phyloP scores from a whole-genome alignment of 2,113 vertebrate species.

The Sander vitreus region DNA sequence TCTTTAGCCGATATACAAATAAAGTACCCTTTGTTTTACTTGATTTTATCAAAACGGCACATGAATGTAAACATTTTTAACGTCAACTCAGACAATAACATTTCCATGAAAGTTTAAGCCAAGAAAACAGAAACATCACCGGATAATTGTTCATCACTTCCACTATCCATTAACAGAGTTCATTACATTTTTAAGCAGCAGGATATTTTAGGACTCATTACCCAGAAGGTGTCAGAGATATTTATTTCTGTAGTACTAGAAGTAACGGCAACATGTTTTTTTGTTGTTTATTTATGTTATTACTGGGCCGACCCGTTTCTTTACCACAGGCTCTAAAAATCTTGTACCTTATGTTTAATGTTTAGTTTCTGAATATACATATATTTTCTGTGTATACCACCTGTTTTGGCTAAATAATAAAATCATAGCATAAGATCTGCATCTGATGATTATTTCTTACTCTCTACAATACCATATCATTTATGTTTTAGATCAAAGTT shows the following conservation, averaged over 20 bases:
- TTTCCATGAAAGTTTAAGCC: neutral
- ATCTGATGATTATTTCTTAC: conserved; percentile 16
- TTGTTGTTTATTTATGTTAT: no score
- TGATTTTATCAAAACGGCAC: neutral
- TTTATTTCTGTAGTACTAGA: neutral
- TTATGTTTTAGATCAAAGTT: neutral
- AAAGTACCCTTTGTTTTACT: neutral
- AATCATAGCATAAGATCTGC: conserved; percentile 43
- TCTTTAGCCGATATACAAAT: neutral
- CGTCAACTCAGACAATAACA: neutral
- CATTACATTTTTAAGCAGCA: neutral
- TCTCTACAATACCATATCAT: accelerated
- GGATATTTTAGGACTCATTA: neutral
- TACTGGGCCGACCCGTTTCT: neutral
- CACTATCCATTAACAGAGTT: neutral
- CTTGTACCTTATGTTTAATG: neutral
- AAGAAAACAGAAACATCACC: neutral
- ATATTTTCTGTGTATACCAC: conserved; percentile 45
- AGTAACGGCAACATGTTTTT: conserved; percentile 3
- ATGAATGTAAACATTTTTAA: conserved; percentile 5
- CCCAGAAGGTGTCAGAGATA: neutral
- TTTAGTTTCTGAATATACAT: conserved; percentile 12
- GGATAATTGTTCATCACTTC: neutral
- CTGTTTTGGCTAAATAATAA: conserved; percentile 58
- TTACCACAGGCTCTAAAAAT: neutral